Evolutionary conservation across 2,797 vertebrate genomes (phyloP).

Genomic region (Meda fulgida): DNA sequence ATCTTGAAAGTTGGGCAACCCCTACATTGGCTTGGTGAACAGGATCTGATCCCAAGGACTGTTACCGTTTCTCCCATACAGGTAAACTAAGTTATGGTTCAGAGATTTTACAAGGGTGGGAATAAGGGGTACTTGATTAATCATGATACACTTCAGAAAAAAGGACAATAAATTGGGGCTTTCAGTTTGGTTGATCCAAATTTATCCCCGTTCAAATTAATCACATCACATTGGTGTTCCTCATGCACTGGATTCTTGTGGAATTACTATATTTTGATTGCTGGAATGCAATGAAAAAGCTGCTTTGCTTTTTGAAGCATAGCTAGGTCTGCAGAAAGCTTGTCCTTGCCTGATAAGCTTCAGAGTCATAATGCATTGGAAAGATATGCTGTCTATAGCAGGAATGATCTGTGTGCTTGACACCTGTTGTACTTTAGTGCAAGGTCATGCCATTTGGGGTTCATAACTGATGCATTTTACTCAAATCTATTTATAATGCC

Average conservation of each 20-base stretch:
- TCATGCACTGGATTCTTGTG: slow-evolving; percentile 12
- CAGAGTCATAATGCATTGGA: slow-evolving; percentile 2
- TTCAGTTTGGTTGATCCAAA: not conserved
- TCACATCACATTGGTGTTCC: slow-evolving; percentile 11
- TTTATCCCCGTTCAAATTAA: slow-evolving; percentile 45
- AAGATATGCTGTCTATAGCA: slow-evolving; percentile 14
- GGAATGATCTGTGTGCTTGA: slow-evolving; percentile 30
- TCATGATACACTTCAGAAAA: slow-evolving; percentile 3
- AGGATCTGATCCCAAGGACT: slow-evolving; percentile 85
- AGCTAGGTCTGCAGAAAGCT: not conserved
- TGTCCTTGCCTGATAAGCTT: not conserved
- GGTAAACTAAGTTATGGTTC: slow-evolving; percentile 71
- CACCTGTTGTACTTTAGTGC: slow-evolving; percentile 46
- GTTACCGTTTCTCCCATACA: slow-evolving; percentile 81
- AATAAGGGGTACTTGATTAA: slow-evolving; percentile 33
- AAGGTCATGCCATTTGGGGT: slow-evolving; percentile 30
- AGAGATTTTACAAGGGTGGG: slow-evolving; percentile 53
- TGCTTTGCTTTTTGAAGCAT: not conserved
- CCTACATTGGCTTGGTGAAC: slow-evolving; percentile 79
- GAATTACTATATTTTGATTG: not conserved
- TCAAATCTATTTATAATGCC: slow-evolving; percentile 1
- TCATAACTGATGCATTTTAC: slow-evolving; percentile 14
- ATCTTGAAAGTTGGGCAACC: slow-evolving; percentile 80
- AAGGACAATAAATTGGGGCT: not conserved
- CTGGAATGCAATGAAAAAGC: not conserved